Conservation (phyloP, 2,797 vertebrate species). For the Pantherophis alleghaniensis region DNA sequence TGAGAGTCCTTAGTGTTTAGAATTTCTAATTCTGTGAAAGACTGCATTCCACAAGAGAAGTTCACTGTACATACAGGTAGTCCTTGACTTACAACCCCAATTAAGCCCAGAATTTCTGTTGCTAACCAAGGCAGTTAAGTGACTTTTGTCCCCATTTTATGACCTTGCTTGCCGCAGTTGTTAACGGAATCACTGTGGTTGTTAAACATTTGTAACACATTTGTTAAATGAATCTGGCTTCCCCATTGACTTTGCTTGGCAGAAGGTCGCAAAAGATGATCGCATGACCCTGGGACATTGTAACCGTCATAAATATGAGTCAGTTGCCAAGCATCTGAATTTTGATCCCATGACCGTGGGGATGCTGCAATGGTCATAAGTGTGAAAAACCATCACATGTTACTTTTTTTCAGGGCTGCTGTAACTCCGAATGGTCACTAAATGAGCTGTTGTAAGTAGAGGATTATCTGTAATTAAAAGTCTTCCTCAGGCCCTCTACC, state of each 20-base stretch:
- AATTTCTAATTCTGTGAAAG: not conserved
- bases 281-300: not conserved
- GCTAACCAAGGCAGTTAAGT: not conserved
- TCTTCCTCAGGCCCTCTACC: not conserved
- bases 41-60: not conserved
- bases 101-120: not conserved
- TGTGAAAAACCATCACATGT: not conserved
- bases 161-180: not conserved
- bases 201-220: not conserved
- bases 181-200: not conserved
- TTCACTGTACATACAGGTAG: not conserved
- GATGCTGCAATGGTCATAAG: not conserved
- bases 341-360: not conserved
- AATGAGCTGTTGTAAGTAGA: not conserved
- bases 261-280: not conserved
- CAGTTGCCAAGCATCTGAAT: not conserved
- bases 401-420: not conserved
- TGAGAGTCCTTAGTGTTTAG: not conserved
- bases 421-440: not conserved
- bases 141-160: not conserved
- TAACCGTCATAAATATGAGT: not conserved
- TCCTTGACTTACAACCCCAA: not conserved
- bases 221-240: not conserved
- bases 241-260: not conserved
- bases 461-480: not conserved